These are phyloP conservation scores for Sarcophaga carnaria DNA, from an alignment of 2,888 invertebrate genomes.

Conservation along the genomic window DNA sequence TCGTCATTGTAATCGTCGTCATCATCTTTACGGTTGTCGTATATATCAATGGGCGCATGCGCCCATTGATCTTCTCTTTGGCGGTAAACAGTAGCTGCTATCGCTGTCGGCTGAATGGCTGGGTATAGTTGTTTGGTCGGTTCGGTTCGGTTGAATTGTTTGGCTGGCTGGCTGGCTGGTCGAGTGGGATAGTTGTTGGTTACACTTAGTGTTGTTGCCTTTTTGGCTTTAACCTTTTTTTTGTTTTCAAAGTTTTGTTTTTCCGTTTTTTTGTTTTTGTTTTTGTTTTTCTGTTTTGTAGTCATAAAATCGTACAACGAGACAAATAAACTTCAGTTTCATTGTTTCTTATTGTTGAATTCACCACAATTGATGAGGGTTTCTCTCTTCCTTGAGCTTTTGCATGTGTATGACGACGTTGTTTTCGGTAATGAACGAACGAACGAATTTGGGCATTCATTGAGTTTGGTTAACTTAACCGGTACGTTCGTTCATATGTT, in stretches of 20 bases:
- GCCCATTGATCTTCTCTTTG: conserved; percentile 70
- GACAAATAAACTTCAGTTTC: conserved; percentile 69
- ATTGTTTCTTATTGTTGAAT: conserved; percentile 41
- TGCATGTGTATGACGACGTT: conserved; percentile 22
- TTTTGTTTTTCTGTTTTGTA: conserved; percentile 52
- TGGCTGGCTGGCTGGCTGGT: conserved; percentile 40
- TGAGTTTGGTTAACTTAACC: conserved; percentile 16
- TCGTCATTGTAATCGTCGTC: conserved; percentile 69
- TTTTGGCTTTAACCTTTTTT: conserved; percentile 64
- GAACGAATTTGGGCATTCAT: neutral
- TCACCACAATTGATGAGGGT: conserved; percentile 64
- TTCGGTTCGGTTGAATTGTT: neutral
- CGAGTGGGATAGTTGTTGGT: conserved; percentile 43
- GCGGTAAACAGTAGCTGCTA: conserved; percentile 70
- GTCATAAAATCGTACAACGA: conserved; percentile 67
- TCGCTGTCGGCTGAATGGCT: conserved; percentile 70
- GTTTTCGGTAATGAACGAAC: neutral
- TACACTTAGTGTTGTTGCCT: conserved; percentile 38
- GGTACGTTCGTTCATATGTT: neutral
- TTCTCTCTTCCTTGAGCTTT: conserved; percentile 39
- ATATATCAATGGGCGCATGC: conserved; percentile 70
- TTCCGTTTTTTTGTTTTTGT: conserved; percentile 17
- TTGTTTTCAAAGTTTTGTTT: conserved; percentile 12
- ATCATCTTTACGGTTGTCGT: conserved; percentile 70
- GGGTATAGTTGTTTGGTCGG: conserved; percentile 25